Evolutionary conservation across 2,113 vertebrate species (phyloP).

Genomic region (Lepus europaeus): DNA sequence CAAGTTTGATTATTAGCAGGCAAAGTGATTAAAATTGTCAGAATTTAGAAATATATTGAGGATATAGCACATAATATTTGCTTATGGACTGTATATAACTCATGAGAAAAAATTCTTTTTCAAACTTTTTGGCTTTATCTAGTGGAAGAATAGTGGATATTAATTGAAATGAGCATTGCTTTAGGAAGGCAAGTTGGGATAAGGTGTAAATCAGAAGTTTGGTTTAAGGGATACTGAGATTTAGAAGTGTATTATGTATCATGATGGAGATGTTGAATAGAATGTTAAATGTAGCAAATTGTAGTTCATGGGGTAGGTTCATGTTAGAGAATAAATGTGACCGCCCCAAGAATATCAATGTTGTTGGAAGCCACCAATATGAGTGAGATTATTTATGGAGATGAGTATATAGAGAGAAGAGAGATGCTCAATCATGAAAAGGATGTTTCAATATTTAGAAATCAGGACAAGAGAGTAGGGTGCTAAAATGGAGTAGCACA

Average conservation of each 20-base stretch:
- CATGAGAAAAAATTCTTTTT: accelerated
- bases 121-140: neutral
- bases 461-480: neutral
- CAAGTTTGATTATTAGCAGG: neutral
- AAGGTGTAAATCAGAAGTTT: neutral
- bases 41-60: neutral
- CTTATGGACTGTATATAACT: neutral
- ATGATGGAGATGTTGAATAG: neutral
- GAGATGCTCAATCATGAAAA: neutral
- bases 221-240: neutral
- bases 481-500: neutral
- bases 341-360: neutral
- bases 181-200: neutral
- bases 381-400: neutral
- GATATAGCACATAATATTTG: neutral
- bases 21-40: neutral
- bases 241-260: neutral
- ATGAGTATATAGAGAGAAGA: neutral
- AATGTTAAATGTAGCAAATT: neutral
- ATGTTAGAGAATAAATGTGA: neutral
- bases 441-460: neutral
- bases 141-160: neutral
- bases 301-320: neutral
- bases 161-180: neutral
- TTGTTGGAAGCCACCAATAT: neutral